Evolutionary conservation across 2,888 invertebrate genomes (phyloP).

Genomic region (Liodrosophila aerea): DNA sequence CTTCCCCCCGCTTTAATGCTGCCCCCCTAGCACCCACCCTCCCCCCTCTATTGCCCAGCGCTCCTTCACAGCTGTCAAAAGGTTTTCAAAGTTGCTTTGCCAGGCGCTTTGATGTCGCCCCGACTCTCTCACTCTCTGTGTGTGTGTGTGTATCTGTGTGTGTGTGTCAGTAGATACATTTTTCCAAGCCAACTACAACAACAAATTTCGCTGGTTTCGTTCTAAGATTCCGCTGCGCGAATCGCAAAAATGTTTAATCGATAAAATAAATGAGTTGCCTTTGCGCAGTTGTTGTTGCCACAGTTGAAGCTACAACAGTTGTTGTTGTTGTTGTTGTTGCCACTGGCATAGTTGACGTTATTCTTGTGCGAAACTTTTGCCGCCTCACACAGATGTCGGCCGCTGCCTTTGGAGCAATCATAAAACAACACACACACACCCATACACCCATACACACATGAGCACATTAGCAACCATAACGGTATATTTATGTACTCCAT

Average conservation of each 20-base stretch:
- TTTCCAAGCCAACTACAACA: conserved; percentile 47
- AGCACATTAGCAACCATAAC: conserved; percentile 38
- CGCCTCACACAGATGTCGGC: conserved; percentile 50
- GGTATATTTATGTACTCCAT: conserved; percentile 62
- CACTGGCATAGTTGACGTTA: conserved; percentile 68
- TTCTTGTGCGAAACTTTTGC: conserved; percentile 57
- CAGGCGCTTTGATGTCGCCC: conserved; percentile 69
- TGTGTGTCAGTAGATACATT: conserved; percentile 71
- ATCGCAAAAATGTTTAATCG: conserved; percentile 81
- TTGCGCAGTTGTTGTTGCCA: conserved; percentile 44
- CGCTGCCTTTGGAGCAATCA: conserved; percentile 51
- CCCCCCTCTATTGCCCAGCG: conserved; percentile 14
- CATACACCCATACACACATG: conserved; percentile 20
- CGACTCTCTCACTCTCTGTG: conserved; percentile 32
- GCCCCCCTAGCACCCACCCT: neutral
- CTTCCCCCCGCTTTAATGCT: conserved; percentile 1
- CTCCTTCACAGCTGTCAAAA: conserved; percentile 68
- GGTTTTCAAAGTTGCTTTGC: conserved; percentile 73
- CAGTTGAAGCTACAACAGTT: conserved; percentile 23
- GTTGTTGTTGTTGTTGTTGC: conserved; percentile 25
- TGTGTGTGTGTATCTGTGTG: conserved; percentile 45
- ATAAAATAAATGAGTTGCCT: conserved; percentile 80
- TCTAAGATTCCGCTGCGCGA: conserved; percentile 76
- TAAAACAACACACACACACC: conserved; percentile 49
- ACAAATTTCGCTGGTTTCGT: conserved; percentile 54